Percentiles rank a stretch among this genome's conserved stretches.
phyloP scores from a whole-genome alignment of 2,888 invertebrate species.

The Drosophila histrio region DNA sequence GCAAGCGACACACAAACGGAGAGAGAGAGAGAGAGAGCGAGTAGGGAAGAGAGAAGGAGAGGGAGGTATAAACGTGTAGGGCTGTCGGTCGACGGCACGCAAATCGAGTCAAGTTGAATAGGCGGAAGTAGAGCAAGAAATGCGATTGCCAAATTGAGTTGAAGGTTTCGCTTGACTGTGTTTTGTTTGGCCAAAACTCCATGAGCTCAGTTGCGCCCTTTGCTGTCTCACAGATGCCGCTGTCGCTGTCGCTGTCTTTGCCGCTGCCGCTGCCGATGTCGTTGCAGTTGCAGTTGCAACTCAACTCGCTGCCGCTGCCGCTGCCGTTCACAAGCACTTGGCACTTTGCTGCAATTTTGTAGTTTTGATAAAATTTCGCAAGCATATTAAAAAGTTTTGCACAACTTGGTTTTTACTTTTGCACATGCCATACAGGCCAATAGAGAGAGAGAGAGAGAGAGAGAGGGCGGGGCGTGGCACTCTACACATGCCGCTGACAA shows the following conservation, averaged over 20 bases:
- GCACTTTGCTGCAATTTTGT: slow-evolving; percentile 81
- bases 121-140: slow-evolving; percentile 80
- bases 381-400: slow-evolving; percentile 81
- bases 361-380: slow-evolving; percentile 81
- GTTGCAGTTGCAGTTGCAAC: neutral
- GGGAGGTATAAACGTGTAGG: slow-evolving; percentile 19
- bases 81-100: slow-evolving; percentile 68
- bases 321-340: slow-evolving; percentile 66
- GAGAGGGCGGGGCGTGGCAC: neutral
- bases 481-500: slow-evolving; percentile 73
- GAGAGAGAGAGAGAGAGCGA: neutral
- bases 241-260: too few species aligned
- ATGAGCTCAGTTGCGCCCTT: slow-evolving; percentile 59
- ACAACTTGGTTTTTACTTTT: slow-evolving; percentile 77
- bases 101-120: slow-evolving; percentile 81
- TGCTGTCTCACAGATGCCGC: slow-evolving; percentile 47
- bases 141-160: slow-evolving; percentile 81
- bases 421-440: slow-evolving; percentile 11
- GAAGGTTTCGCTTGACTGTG: slow-evolving; percentile 80
- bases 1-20: slow-evolving; percentile 28
- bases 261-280: slow-evolving; percentile 12
- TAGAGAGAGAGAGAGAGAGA: neutral
- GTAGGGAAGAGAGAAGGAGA: neutral
- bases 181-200: slow-evolving; percentile 77
- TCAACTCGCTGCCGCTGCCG: slow-evolving; percentile 23